phyloP scores from a whole-genome alignment of 2,113 vertebrate species.

The Burhinus bistriatus region DNA sequence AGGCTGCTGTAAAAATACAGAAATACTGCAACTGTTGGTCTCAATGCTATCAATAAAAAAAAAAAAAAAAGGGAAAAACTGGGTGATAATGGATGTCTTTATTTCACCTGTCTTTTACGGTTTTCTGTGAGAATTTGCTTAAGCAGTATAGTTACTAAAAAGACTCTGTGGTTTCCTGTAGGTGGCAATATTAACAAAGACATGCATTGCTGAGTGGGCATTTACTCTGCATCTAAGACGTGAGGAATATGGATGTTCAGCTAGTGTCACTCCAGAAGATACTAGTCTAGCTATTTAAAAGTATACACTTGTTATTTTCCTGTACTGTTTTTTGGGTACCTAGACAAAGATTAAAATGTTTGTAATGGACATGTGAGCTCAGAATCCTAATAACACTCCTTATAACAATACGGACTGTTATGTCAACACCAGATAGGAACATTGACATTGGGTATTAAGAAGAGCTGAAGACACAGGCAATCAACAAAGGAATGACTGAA shows the following conservation, averaged over 20 bases:
- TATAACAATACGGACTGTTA: neutral
- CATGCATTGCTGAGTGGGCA: rapidly evolving
- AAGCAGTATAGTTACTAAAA: neutral
- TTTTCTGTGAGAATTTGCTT: neutral
- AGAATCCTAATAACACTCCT: neutral
- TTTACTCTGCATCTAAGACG: neutral
- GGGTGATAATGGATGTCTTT: neutral
- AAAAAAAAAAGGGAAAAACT: neutral
- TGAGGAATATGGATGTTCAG: neutral
- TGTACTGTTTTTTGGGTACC: neutral
- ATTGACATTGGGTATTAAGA: rapidly evolving
- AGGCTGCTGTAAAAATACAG: neutral
- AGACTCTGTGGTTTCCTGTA: neutral
- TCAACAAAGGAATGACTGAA: neutral
- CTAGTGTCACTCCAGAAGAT: neutral
- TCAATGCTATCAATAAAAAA: neutral
- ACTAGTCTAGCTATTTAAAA: neutral
- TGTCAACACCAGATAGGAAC: rapidly evolving
- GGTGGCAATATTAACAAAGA: neutral
- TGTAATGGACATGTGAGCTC: neutral
- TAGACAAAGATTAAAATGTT: neutral
- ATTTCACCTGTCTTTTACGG: neutral
- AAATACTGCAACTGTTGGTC: neutral
- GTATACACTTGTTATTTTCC: neutral
- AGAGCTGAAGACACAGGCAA: neutral